phyloP scores from a whole-genome alignment of 2,888 invertebrate genomes.

The Plutella xylostella region DNA sequence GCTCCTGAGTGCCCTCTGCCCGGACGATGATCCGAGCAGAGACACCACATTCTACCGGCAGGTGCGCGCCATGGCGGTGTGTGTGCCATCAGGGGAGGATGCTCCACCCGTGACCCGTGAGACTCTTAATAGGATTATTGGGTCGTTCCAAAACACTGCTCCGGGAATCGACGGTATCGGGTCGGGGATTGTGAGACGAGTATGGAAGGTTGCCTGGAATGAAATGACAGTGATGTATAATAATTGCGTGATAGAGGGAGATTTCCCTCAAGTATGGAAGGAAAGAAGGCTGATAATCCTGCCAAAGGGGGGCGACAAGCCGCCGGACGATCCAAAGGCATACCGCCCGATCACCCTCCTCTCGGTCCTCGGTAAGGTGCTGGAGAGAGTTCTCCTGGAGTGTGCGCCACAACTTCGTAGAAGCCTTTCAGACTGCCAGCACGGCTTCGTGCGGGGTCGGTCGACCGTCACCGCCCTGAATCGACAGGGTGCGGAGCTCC shows the following conservation, averaged over 20 bases:
- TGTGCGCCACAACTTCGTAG: neutral
- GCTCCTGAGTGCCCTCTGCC: neutral
- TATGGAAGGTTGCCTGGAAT: neutral
- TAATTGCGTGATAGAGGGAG: constrained; percentile 1
- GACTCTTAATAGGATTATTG: neutral
- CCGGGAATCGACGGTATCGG: constrained; percentile 5
- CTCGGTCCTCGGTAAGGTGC: constrained; percentile 12
- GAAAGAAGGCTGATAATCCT: neutral
- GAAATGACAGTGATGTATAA: neutral
- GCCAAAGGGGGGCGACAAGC: constrained; percentile 1
- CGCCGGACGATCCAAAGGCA: neutral
- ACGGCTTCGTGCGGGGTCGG: constrained; percentile 13
- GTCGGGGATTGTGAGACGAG: neutral
- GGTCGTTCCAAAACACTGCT: neutral
- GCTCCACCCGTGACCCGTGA: neutral
- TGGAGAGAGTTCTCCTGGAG: neutral
- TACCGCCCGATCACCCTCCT: constrained; percentile 10
- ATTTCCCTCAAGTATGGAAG: constrained; percentile 4
- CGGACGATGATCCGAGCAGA: neutral
- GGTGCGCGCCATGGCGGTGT: neutral
- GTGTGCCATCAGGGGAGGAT: neutral
- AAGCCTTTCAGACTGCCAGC: constrained; percentile 11
- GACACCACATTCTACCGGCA: neutral
- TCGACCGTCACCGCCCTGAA: constrained; percentile 15
- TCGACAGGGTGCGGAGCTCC: neutral